Conservation (phyloP, 2,888 invertebrate genomes). For the Malthinus seriepunctatus region DNA sequence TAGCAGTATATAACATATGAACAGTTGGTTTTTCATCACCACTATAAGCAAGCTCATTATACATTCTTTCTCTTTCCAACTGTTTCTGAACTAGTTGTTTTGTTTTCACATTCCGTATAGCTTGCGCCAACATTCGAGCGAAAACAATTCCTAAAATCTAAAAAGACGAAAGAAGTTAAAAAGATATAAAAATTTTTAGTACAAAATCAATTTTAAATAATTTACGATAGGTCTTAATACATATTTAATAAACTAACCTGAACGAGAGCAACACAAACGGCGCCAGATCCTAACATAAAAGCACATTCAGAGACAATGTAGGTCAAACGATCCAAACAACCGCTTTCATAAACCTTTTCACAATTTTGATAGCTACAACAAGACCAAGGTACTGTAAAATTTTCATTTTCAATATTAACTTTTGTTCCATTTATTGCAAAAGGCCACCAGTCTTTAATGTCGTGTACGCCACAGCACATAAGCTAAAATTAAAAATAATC, state of each 20-base stretch:
- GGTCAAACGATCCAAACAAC: constrained; percentile 65
- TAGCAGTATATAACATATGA: constrained; percentile 42
- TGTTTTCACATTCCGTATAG: constrained; percentile 77
- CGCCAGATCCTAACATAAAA: constrained; percentile 73
- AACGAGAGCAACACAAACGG: constrained; percentile 76
- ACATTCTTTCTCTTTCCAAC: constrained; percentile 64
- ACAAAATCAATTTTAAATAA: neutral
- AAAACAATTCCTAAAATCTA: constrained; percentile 86
- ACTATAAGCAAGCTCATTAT: constrained; percentile 32
- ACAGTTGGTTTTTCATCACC: constrained; percentile 36
- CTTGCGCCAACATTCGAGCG: constrained; percentile 85
- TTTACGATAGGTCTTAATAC: too few relatives aligned
- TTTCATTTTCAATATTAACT: constrained; percentile 5
- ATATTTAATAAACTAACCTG: constrained; percentile 59
- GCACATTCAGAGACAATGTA: constrained; percentile 71
- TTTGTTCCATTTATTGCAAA: constrained; percentile 14
- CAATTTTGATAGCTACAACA: constrained; percentile 25
- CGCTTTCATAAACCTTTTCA: constrained; percentile 48
- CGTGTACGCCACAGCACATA: constrained; percentile 52
- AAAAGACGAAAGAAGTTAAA: constrained; percentile 39
- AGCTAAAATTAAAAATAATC: constrained; percentile 42
- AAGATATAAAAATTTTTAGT: neutral
- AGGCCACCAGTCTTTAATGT: constrained; percentile 46
- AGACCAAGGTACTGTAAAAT: constrained; percentile 16
- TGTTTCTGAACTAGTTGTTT: constrained; percentile 71